Evolutionary conservation across 1,140 invertebrate genomes (phyloP), one percentile per base, ranked within the genome.

Genomic region (Calliphora vicina): DNA sequence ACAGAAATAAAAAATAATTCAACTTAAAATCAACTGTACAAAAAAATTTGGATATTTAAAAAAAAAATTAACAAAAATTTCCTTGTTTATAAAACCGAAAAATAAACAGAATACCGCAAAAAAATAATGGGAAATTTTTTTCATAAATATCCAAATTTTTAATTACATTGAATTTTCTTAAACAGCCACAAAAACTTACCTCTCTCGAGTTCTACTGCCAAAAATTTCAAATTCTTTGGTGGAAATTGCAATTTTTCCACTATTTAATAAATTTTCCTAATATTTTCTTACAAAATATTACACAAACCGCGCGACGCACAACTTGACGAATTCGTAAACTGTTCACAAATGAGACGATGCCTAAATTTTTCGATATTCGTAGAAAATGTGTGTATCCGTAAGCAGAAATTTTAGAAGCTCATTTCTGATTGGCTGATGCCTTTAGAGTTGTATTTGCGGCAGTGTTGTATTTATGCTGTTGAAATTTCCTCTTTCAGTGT

Each of bases 361-460:
- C 61, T 67, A 67, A 67, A 67, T 25, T 67, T 67, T 45, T 43
- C 74, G 35, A 45, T 78, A 78, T 45, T 76, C 73, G 35, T 76
- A 29, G 73, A 76, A 35, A 67, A 67, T 67, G 61, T 67, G 61
- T 67, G 61, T 67, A 67, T 67, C 61, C 61, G 61, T 67, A 67
- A 67, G 61, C 20, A 67, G 61, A 78, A 82, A 84, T 80, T 82
- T 78, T 84, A 84, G 81, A 82, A 84, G 81, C 72, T 82, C 13
- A 0, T 35, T 82, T 67, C 43, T 84, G 83, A 84, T 84, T 84
- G 83, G 83, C 50, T 72, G 29, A 5, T 78, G 35, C 74, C 20
- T 12, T 78, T 42, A 43, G 35, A 43, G 35, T 78, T 67, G 61
- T 67, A 67, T 67, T 67, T 8, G 10, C 20, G 9, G 25, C 61